Evolutionary conservation across 1,140 invertebrate species (phyloP).

Genomic region (Drosophila neocordata): DNA sequence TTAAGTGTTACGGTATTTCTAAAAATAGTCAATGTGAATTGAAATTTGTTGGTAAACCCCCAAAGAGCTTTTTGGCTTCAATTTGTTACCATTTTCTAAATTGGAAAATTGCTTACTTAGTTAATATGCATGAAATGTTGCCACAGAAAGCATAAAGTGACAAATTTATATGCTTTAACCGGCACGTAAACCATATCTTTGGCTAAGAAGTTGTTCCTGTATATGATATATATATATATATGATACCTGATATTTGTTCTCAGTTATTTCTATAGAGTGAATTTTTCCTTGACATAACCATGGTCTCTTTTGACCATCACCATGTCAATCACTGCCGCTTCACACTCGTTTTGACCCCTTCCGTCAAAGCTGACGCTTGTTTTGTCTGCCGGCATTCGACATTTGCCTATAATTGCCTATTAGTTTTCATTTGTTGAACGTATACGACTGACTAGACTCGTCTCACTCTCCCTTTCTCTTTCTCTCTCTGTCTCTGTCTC

Average conservation of each 20-base stretch:
- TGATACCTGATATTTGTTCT: no score
- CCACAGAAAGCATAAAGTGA: constrained; percentile 40
- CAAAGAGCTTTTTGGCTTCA: background rate
- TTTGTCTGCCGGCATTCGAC: constrained; percentile 24
- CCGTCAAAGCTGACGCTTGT: background rate
- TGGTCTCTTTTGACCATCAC: background rate
- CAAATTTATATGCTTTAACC: constrained; percentile 56
- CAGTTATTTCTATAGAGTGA: no score
- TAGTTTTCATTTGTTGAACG: constrained; percentile 78
- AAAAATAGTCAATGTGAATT: constrained; percentile 32
- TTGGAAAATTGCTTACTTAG: constrained; percentile 9
- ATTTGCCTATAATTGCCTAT: constrained; percentile 74
- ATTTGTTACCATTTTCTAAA: background rate
- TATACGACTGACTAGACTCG: constrained; percentile 27
- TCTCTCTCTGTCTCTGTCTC: background rate
- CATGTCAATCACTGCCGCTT: background rate
- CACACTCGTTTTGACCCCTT: background rate
- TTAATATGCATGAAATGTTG: constrained; percentile 49
- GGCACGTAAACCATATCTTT: constrained; percentile 49
- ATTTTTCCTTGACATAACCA: no score
- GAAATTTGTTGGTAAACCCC: constrained; percentile 15
- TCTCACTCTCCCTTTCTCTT: background rate
- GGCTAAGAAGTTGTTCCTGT: background rate
- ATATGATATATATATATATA: background rate
- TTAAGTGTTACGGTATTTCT: constrained; percentile 35